Evolutionary conservation across 2,888 invertebrate genomes (phyloP).

Genomic region (Idaea biselata): DNA sequence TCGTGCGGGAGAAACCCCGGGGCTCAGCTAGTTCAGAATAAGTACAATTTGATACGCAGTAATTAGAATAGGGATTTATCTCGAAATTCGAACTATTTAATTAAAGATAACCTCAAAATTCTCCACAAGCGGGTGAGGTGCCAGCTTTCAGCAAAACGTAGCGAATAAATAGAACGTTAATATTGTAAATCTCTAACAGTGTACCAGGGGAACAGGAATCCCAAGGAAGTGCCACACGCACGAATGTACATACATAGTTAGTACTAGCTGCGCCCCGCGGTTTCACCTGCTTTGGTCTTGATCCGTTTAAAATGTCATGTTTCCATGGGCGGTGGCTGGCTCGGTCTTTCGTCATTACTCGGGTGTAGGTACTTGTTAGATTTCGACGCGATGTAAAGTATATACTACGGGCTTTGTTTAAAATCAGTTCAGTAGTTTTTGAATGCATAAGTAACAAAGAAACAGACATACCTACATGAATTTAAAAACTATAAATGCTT

Average conservation of each 20-base stretch:
- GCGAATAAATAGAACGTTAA: constrained; percentile 21
- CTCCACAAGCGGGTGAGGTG: neutral
- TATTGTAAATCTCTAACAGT: constrained; percentile 26
- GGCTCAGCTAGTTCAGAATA: neutral
- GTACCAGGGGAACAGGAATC: constrained; percentile 29
- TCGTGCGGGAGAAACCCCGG: too few species aligned
- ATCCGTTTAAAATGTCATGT: too few species aligned
- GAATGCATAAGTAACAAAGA: too few species aligned
- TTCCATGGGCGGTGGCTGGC: too few species aligned
- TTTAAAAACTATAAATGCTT: too few species aligned
- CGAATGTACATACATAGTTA: constrained; percentile 60
- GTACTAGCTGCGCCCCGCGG: constrained; percentile 26
- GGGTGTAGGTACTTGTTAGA: too few species aligned
- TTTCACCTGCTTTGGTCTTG: too few species aligned
- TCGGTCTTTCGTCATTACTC: too few species aligned
- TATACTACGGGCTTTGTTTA: too few species aligned
- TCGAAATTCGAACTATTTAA: neutral
- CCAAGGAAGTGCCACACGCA: constrained; percentile 53
- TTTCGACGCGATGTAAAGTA: too few species aligned
- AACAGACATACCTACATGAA: too few species aligned
- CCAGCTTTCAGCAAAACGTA: neutral
- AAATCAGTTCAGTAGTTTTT: too few species aligned
- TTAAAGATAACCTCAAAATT: constrained; percentile 1
- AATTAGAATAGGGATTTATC: neutral
- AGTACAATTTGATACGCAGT: neutral